A percentile compares a stretch with the other conserved stretches of the same genome.
These are phyloP conservation scores for Gobio occitaniae DNA, from an alignment of 2,797 vertebrate species.

Conservation along the genomic window DNA sequence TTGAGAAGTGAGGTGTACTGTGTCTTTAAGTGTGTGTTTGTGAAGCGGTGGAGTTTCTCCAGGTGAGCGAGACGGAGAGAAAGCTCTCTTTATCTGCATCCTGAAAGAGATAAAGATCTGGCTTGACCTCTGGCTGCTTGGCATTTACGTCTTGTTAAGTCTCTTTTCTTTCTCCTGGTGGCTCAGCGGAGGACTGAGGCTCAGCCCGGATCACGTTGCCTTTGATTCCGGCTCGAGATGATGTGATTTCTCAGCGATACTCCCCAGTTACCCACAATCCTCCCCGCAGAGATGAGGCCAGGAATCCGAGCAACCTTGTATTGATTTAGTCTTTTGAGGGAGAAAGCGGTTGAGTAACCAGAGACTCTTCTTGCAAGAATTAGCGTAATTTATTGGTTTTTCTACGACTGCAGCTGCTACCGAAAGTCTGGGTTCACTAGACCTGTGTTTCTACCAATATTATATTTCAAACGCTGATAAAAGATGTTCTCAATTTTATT, in stretches of 20 bases:
- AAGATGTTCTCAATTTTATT: not conserved
- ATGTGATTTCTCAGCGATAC: conserved; percentile 38
- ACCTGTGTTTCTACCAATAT: not conserved
- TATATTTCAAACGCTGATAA: not conserved
- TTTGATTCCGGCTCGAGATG: conserved; percentile 35
- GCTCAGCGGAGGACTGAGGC: conserved; percentile 22
- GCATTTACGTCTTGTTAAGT: conserved; percentile 20
- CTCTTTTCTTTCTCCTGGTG: conserved; percentile 32
- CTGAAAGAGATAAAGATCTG: conserved; percentile 10
- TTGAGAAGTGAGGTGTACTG: not conserved
- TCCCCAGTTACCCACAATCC: conserved; percentile 40
- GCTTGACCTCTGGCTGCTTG: conserved; percentile 18
- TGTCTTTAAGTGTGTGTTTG: not conserved
- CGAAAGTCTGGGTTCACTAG: not conserved
- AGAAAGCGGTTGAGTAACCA: conserved; percentile 1
- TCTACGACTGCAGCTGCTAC: not conserved
- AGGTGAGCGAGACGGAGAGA: conserved; percentile 28
- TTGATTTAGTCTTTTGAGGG: conserved; percentile 23
- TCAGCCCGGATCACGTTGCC: conserved; percentile 39
- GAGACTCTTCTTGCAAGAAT: conserved; percentile 13
- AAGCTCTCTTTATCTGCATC: conserved; percentile 33
- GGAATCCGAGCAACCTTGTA: conserved; percentile 19
- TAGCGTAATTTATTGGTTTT: not conserved
- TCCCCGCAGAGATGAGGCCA: conserved; percentile 33
- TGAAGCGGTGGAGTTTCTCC: not conserved